A percentile compares a stretch with the other conserved stretches of the same genome.
Evolutionary conservation across 2,797 vertebrate genomes (phyloP).

Genomic region (Scleropages formosus): DNA sequence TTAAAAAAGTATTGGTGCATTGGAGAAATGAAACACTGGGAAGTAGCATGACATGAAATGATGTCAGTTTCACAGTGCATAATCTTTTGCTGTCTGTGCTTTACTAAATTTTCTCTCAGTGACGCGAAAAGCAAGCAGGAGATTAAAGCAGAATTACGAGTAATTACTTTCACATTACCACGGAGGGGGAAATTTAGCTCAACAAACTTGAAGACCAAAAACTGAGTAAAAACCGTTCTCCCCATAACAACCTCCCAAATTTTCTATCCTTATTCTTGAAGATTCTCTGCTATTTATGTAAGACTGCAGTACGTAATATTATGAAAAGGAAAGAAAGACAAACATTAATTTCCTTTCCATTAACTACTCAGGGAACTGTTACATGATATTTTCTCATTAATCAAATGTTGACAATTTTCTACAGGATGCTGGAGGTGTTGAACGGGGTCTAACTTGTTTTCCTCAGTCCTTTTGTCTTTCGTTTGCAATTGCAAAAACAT

Average conservation of each 20-base stretch:
- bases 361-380: slow-evolving; percentile 68
- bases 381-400: slow-evolving; percentile 71
- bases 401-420: slow-evolving; percentile 61
- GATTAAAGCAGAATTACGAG: not conserved
- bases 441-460: slow-evolving; percentile 66
- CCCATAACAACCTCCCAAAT: slow-evolving; percentile 1
- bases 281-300: slow-evolving; percentile 71
- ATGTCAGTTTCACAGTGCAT: no score
- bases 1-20: no score
- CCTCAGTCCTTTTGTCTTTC: slow-evolving; percentile 69
- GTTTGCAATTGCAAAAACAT: slow-evolving; percentile 80
- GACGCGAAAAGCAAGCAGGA: not conserved
- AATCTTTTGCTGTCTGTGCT: not conserved
- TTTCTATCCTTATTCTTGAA: slow-evolving; percentile 46
- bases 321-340: slow-evolving; percentile 67
- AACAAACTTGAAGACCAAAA: not conserved
- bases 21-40: no score
- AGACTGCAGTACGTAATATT: slow-evolving; percentile 64
- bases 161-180: not conserved
- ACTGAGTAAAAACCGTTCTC: not conserved
- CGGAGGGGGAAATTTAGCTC: not conserved
- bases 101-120: not conserved
- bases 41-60: no score
- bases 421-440: slow-evolving; percentile 59
- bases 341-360: slow-evolving; percentile 73